Evolutionary conservation across 2,888 invertebrate genomes (phyloP).

Genomic region (Mantis religiosa): DNA sequence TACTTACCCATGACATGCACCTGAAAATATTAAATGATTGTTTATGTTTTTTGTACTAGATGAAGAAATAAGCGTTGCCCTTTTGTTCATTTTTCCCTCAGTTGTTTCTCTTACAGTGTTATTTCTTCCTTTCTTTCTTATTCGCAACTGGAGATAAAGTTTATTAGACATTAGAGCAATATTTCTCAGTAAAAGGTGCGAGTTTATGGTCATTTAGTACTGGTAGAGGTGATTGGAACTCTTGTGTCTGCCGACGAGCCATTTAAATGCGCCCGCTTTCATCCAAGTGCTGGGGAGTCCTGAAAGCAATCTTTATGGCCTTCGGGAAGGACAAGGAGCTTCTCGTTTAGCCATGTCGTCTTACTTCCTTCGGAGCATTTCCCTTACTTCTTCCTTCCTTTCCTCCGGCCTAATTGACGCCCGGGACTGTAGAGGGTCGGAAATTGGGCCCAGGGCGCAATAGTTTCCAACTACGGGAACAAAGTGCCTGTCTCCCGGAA

Average conservation of each 20-base stretch:
- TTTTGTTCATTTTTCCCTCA: no score
- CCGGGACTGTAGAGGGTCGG: neutral
- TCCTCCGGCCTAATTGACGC: neutral
- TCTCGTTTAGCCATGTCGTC: neutral
- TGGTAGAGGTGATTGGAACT: neutral
- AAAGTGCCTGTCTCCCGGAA: neutral
- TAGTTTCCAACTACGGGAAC: neutral
- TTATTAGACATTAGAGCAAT: neutral
- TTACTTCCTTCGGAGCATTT: neutral
- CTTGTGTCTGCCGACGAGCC: neutral
- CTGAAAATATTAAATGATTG: no score
- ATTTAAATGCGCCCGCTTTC: neutral
- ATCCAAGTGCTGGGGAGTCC: neutral
- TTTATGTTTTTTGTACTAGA: no score
- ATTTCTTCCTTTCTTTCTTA: no score
- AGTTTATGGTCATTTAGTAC: neutral
- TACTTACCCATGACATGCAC: no score
- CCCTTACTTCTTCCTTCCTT: neutral
- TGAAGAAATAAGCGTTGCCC: no score
- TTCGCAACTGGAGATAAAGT: neutral
- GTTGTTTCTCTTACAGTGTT: no score
- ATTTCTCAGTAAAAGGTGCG: neutral
- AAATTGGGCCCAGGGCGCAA: neutral
- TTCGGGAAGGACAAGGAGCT: neutral
- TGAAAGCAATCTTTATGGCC: neutral